Evolutionary conservation across 53 echinoderm and acorn worm species (phyloP).

Genomic region (Hippasteria phrygiana): DNA sequence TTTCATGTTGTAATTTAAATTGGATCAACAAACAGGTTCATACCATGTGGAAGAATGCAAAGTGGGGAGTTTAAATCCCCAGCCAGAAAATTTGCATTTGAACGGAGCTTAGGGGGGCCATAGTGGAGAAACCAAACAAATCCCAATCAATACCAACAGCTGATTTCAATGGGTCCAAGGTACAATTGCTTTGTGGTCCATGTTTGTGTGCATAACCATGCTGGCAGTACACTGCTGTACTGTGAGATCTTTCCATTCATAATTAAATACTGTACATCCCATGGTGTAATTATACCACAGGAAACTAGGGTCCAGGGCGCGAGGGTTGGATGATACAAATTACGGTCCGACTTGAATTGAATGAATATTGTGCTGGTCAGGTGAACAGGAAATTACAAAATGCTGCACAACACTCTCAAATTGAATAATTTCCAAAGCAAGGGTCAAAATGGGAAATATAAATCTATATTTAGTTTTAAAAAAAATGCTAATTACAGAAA

Average conservation of each 20-base stretch:
- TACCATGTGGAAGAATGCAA: not conserved
- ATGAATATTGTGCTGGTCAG: not conserved
- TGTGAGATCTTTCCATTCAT: conserved; percentile 11
- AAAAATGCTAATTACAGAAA: too few species aligned
- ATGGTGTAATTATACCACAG: not conserved
- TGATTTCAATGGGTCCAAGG: conserved; percentile 50
- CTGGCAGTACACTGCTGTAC: not conserved
- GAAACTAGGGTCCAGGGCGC: not conserved
- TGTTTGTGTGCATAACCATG: not conserved
- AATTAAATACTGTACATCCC: conserved; percentile 16
- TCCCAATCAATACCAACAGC: conserved; percentile 37
- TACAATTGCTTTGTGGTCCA: not conserved
- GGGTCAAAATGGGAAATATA: too few species aligned
- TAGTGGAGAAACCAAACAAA: conserved; percentile 9
- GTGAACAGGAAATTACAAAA: conserved; percentile 33
- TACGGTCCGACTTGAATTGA: not conserved
- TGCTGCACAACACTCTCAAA: not conserved
- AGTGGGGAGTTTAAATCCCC: conserved; percentile 33
- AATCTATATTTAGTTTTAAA: too few species aligned
- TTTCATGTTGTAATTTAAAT: not conserved
- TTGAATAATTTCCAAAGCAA: not conserved
- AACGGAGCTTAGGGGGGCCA: not conserved
- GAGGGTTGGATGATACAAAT: not conserved
- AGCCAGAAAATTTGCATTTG: conserved; percentile 43
- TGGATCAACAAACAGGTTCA: not conserved